Evolutionary conservation across 2,888 invertebrate genomes (phyloP), one percentile per base, ranked within the genome.

Genomic region (Rambutsinella grinnellia): DNA sequence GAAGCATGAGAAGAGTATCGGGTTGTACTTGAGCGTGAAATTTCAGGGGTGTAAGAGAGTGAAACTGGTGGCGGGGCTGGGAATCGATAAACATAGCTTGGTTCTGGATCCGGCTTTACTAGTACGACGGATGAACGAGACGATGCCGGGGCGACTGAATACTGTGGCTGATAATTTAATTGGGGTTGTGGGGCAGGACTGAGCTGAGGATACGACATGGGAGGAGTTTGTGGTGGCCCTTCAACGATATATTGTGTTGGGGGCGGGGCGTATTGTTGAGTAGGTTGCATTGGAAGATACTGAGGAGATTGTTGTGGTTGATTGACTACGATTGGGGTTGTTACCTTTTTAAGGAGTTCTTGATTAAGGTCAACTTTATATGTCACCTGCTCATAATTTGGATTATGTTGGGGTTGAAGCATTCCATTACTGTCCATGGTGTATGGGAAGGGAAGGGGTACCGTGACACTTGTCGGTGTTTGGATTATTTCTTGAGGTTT

Each of bases 401-500:
- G 24, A 2, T 28, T 21, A 19, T 53, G 28, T 44, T 65, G 54
- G 1, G 27, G 65, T 8, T 53, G 19, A 2, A 65, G 54, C 0
- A 36, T n/a, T 28, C 65, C 65, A 10, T 65, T 65, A 13, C 54
- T 54, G 27, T 56, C 63, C 21, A 56, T 63, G 2, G 44, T 19
- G 10, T 47, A 46, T 10, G 70, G 62, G 23, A 71, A 49, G 5
- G 70, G 70, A 8, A 71, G 57, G 0, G 70, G 70, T 10, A 71
- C 63, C n/a, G 70, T 71, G 8, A 71, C 36, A 26, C 62, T 71
- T 2, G 62, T 63, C 0, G 63, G 63, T 3, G 56, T 57, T 2
- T 71, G 62, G 1, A 71, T 44, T 5, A 71, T 71, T 47, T 71
- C 63, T n/a, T 62, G 5, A 0, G 62, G 70, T 44, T 71, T 62